Conservation (phyloP, 2,888 invertebrate species). For the Caenorhabditis sp. region DNA sequence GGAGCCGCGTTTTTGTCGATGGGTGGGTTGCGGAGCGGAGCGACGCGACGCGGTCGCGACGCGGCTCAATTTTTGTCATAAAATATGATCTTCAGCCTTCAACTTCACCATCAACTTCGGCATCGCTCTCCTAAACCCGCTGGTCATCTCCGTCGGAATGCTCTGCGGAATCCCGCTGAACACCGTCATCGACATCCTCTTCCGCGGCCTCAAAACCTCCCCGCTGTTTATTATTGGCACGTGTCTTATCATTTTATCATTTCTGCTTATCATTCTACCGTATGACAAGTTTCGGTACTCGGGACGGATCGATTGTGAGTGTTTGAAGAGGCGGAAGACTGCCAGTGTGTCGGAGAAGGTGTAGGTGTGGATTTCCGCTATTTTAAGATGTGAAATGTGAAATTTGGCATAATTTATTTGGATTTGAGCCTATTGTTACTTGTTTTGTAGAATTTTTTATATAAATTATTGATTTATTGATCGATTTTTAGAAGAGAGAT, state of each 20-base stretch:
- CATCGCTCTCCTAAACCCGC: slow-evolving; percentile 93
- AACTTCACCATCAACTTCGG: slow-evolving; percentile 96
- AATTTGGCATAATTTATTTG: neutral
- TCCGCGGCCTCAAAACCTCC: slow-evolving; percentile 60
- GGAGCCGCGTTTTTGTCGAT: slow-evolving; percentile 86
- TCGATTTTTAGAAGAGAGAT: too few species aligned
- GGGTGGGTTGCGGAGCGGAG: too few species aligned
- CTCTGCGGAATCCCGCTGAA: slow-evolving; percentile 96
- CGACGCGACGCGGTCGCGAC: too few species aligned
- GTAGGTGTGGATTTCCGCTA: neutral
- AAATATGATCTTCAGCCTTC: slow-evolving; percentile 87
- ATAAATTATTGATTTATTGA: too few species aligned
- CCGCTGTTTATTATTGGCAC: slow-evolving; percentile 67
- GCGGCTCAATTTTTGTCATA: neutral
- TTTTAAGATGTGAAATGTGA: neutral
- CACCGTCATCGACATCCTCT: slow-evolving; percentile 85
- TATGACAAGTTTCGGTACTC: slow-evolving; percentile 27
- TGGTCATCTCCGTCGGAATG: slow-evolving; percentile 94
- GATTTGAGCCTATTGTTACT: neutral
- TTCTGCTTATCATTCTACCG: slow-evolving; percentile 72
- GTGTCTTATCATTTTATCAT: slow-evolving; percentile 67
- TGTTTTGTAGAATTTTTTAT: neutral
- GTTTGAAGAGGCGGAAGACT: neutral
- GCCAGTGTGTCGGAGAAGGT: too few species aligned
- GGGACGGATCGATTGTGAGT: neutral